Conservation (phyloP, 2,113 vertebrate genomes). For the Cinclus mexicanus region DNA sequence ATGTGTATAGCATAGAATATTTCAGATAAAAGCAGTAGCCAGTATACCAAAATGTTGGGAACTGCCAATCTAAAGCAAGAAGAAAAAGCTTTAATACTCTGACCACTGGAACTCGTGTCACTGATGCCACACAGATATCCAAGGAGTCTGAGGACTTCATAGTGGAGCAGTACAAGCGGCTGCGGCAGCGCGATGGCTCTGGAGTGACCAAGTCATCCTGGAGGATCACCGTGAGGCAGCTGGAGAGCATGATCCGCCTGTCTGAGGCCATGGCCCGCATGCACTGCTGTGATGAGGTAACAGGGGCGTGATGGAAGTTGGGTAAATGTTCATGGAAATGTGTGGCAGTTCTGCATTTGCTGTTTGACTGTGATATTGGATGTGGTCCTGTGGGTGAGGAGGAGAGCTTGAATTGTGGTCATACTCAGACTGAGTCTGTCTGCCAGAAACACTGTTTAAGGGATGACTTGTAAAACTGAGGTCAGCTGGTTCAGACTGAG, state of each 20-base stretch:
- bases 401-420: not conserved
- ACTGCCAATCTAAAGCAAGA: not conserved
- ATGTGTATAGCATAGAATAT: not conserved
- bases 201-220: slow-evolving; percentile 91
- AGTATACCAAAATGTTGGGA: not conserved
- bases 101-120: not conserved
- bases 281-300: slow-evolving; percentile 98
- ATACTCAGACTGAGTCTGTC: not conserved
- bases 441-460: not conserved
- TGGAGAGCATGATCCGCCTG: slow-evolving; percentile 98
- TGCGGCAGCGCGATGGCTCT: slow-evolving; percentile 90
- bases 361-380: rapidly evolving
- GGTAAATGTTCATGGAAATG: not conserved
- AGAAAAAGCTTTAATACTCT: not conserved
- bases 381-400: not conserved
- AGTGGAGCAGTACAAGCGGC: slow-evolving; percentile 96
- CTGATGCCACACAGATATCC: slow-evolving; percentile 83
- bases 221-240: slow-evolving; percentile 95
- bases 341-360: not conserved
- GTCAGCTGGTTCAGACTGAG: not conserved
- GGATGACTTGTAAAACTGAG: not conserved
- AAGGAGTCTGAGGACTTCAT: slow-evolving; percentile 97
- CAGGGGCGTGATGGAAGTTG: rapidly evolving
- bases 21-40: not conserved
- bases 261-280: slow-evolving; percentile 97